Base-by-base conservation (phyloP, 2,888 invertebrate genomes). In the Pristionchus exspectatus region DNA sequence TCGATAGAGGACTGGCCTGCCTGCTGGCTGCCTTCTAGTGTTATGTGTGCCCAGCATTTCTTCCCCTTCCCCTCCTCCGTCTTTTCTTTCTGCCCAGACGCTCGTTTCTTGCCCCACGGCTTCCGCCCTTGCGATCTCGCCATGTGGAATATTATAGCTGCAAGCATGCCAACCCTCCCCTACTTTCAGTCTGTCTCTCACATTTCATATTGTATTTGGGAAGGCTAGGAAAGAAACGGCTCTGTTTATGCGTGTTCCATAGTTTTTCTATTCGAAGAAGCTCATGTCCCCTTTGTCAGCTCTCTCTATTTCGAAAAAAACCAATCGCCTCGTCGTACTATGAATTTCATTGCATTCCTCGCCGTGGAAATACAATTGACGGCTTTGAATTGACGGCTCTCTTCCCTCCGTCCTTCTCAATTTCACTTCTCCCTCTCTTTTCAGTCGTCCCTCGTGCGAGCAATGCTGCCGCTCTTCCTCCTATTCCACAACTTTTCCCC, bases 401-500 rank as follows among this genome's bases (percentile, higher is more conserved):
- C 18, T 86, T 56, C 30, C 14, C 24, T 63, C 30, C 86, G 18
- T 86, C 27, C 87, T 30, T 18, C 72, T 74, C 72, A 44, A 21
- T 84, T 84, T 69, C 69, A 69, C 30, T 12, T n/a, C 18, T 44
- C 81, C 50, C 81, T 50, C 81, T 50, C 81, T 18, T 85, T 44
- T 84, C 90, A 84, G 81, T 56, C 27, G 30, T 16, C 44, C 44
- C 44, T 50, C 44, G 44, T 50, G 44, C n/a, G 18, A 50, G 44
- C n/a, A n/a, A 50, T 83, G 86, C 66, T 89, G 21, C 44, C 38
- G 66, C 85, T 59, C 44, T 72, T 69, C 81, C 66, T 63, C 5
- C 38, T 88, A 12, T 88, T 74, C 74, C 74, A 77, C 74, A 77
- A 77, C 74, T 77, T 77, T 77, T 77, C 74, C 18, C 74, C 74